Evolutionary conservation across 2,888 invertebrate species (phyloP).

Genomic region (Diarsia brunnea): DNA sequence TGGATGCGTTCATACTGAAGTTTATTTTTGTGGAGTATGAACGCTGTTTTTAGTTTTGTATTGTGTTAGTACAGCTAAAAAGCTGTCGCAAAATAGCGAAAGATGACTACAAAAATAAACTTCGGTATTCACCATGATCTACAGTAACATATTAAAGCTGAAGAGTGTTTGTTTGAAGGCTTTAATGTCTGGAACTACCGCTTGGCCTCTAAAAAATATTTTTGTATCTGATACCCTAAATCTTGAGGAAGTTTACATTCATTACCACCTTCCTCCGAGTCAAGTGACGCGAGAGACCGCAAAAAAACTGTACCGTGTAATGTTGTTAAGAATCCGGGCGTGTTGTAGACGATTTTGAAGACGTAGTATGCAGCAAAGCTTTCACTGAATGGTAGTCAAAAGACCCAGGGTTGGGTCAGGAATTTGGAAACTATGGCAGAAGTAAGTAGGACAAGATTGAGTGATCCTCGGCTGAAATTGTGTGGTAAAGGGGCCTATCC

Average conservation of each 20-base stretch:
- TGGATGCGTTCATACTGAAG: not conserved
- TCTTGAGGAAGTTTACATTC: not conserved
- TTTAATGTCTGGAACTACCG: not conserved
- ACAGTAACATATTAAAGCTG: not conserved
- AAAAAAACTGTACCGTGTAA: not conserved
- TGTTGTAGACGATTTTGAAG: not conserved
- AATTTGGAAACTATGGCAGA: not conserved
- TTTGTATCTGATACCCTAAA: not conserved
- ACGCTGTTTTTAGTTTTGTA: not conserved
- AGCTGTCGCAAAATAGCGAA: not conserved
- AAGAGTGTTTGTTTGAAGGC: not conserved
- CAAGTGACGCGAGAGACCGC: not conserved
- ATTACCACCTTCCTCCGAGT: not conserved
- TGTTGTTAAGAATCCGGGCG: not conserved
- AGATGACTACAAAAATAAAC: not conserved
- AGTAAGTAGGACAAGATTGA: not conserved
- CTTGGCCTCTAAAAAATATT: not conserved
- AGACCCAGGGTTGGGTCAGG: not conserved
- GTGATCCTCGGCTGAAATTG: not conserved
- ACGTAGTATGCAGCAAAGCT: not conserved
- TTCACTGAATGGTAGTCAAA: not conserved
- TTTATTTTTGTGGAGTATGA: not conserved
- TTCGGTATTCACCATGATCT: not conserved
- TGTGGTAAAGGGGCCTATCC: not conserved
- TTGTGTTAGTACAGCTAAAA: not conserved